These are phyloP conservation scores for Leucophenga maculata DNA, from an alignment of 2,888 invertebrate genomes.

Conservation along the genomic window DNA sequence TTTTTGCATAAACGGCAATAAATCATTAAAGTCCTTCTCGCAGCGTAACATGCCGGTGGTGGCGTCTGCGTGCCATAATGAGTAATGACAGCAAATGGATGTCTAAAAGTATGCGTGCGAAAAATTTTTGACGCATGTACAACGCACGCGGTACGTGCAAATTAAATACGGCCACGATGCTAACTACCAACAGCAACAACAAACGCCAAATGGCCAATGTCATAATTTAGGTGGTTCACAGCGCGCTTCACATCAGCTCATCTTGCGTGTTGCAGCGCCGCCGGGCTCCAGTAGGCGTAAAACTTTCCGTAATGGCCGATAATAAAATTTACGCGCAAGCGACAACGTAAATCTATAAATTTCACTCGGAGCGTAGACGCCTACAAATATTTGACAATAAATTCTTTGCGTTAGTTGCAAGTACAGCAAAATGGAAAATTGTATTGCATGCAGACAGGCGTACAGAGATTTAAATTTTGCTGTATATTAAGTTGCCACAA, in stretches of 20 bases:
- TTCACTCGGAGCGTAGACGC: background rate
- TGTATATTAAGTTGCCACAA: too few relatives aligned
- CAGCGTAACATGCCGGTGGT: background rate
- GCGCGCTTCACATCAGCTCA: background rate
- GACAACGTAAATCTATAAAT: background rate
- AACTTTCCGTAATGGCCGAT: conserved; percentile 1
- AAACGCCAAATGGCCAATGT: background rate
- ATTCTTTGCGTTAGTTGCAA: too few relatives aligned
- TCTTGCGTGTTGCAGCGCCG: background rate
- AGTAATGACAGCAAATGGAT: background rate
- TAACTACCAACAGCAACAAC: background rate
- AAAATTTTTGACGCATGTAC: background rate
- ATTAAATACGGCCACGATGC: conserved; percentile 3
- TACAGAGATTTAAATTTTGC: too few relatives aligned
- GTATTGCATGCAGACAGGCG: background rate
- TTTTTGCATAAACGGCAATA: background rate
- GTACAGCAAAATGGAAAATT: background rate
- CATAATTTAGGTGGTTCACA: background rate
- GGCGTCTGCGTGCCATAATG: background rate
- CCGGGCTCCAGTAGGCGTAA: background rate
- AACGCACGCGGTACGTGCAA: background rate
- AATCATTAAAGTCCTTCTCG: background rate
- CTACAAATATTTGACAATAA: background rate
- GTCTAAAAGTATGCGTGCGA: conserved; percentile 10
- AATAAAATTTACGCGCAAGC: conserved; percentile 7